These are phyloP conservation scores for Caenorhabditis wallacei DNA, from an alignment of 2,888 invertebrate species.

Conservation along the genomic window DNA sequence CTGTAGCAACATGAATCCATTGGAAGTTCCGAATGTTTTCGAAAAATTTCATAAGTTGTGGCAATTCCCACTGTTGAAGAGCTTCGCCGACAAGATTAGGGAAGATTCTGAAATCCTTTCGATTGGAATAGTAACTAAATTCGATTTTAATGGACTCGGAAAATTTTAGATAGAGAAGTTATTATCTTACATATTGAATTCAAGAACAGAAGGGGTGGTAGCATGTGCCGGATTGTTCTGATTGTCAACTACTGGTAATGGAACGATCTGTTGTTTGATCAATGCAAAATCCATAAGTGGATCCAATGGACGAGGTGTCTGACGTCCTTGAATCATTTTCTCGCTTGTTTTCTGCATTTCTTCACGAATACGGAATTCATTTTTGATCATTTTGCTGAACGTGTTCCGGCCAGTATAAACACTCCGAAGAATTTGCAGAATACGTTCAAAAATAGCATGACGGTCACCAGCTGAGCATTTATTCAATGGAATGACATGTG, in stretches of 20 bases:
- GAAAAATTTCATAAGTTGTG: conserved; percentile 28
- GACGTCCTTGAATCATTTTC: conserved; percentile 35
- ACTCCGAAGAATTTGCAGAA: conserved; percentile 53
- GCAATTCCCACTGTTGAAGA: conserved; percentile 12
- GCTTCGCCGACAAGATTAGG: background rate
- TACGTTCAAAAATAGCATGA: conserved; percentile 60
- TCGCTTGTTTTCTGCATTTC: conserved; percentile 54
- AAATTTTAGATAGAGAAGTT: background rate
- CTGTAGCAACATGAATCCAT: conserved; percentile 65
- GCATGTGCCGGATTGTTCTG: conserved; percentile 30
- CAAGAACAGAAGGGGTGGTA: background rate
- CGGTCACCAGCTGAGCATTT: conserved; percentile 50
- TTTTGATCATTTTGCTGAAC: conserved; percentile 31
- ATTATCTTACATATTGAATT: conserved; percentile 12
- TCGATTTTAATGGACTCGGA: too few species aligned
- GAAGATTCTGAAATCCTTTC: background rate
- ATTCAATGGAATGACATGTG: conserved; percentile 39
- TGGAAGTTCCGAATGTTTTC: conserved; percentile 43
- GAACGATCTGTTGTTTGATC: conserved; percentile 43
- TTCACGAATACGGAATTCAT: conserved; percentile 40
- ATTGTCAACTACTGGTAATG: conserved; percentile 2
- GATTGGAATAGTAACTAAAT: background rate
- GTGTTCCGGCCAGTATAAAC: conserved; percentile 27
- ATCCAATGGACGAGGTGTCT: conserved; percentile 45
- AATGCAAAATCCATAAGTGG: conserved; percentile 31